Evolutionary conservation across 2,113 vertebrate genomes (phyloP), one percentile per base, ranked within the genome.

Genomic region (Suncus etruscus): DNA sequence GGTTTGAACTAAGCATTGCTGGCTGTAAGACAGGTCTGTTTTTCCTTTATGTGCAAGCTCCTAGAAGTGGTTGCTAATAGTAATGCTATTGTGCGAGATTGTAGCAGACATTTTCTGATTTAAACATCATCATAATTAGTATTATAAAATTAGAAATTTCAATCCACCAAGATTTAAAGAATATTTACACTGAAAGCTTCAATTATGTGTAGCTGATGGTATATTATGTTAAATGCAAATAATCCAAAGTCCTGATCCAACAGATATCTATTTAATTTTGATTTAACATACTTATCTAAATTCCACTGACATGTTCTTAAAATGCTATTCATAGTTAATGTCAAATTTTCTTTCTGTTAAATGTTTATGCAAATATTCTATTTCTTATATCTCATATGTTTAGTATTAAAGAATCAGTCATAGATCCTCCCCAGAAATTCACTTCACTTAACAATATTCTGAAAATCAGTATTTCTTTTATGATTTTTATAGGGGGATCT

Each of bases 391-490:
- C 14, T 61, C 63, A 72, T 31, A 48, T 6, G 78, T 76, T 4
- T 68, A 24, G 48, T 86, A 3, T 45, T 24, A 54, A 10, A n/a
- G 6, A 91, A 63, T 39, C 48, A 82, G 20, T 88, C 48, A 12
- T 14, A 27, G n/a, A 18, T 54, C 27, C 31, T 65, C 22, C 77
- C 7, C 2, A 79, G 45, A 87, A 5, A 45, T 79, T 83, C 6
- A 89, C 74, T 93, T 89, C 11, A 75, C 20, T 72, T 8, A 87
- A 69, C 4, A 78, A 47, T 72, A 58, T 89, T 88, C 72, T 88
- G 9, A 86, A 83, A 20, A 39, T 29, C 82, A 77, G 2, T 61
- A 89, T 32, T 1, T 66, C 11, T 72, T 51, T 83, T 20, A 70
- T 2, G 4, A 3, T 12, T 58, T 9, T 65, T 29, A 68, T 24